Evolutionary conservation across 2,113 vertebrate species (phyloP).

Genomic region (Melanocharis versteri): DNA sequence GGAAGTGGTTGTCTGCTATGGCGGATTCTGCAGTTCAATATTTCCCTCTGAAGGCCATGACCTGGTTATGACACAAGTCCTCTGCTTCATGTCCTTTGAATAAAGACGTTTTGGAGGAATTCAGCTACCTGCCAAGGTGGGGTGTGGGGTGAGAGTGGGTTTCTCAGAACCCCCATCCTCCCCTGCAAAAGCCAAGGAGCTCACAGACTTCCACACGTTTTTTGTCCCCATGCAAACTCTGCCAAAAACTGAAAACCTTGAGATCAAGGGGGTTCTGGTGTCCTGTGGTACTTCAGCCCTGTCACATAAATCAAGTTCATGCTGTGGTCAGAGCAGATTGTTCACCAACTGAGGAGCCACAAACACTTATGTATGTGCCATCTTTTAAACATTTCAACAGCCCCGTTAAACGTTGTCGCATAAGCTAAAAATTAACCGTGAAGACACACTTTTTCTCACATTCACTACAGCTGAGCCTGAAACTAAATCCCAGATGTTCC

Average conservation of each 20-base stretch:
- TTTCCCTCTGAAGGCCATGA: background rate
- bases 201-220: accelerated
- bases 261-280: background rate
- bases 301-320: background rate
- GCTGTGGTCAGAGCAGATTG: slow-evolving; percentile 6
- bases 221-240: background rate
- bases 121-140: background rate
- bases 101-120: background rate
- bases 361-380: background rate
- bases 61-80: background rate
- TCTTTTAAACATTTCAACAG: background rate
- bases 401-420: background rate
- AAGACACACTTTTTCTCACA: background rate
- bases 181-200: background rate
- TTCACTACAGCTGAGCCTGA: background rate
- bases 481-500: background rate
- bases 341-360: background rate
- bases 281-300: background rate
- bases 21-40: background rate
- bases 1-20: background rate
- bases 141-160: background rate
- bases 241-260: background rate
- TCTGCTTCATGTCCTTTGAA: background rate
- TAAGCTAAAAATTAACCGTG: background rate
- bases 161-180: background rate